Percentiles rank a stretch among this genome's conserved stretches.
phyloP scores from a whole-genome alignment of 2,797 vertebrate genomes.

The Mormyrus hasselquistii region DNA sequence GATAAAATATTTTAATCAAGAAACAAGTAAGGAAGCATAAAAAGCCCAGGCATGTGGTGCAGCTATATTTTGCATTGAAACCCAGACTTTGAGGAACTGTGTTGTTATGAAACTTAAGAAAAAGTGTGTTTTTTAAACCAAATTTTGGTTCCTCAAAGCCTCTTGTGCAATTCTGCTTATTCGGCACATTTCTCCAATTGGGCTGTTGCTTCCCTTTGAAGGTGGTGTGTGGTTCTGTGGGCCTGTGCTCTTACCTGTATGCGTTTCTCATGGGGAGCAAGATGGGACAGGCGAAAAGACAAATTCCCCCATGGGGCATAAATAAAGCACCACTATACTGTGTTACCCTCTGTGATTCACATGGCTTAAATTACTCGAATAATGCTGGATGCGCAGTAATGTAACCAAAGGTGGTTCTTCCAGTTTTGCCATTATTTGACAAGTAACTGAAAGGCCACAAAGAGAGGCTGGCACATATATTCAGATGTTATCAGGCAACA shows the following conservation, averaged over 20 bases:
- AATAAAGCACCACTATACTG: neutral
- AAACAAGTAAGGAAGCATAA: neutral
- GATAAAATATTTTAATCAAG: neutral
- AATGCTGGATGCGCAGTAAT: neutral
- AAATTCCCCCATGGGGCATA: neutral
- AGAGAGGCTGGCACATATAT: neutral
- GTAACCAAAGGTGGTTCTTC: neutral
- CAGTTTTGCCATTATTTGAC: neutral
- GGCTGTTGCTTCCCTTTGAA: neutral
- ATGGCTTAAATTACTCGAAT: neutral
- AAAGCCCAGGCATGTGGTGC: neutral
- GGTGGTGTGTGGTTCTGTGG: neutral
- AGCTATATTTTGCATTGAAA: neutral
- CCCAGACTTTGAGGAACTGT: conserved; percentile 6
- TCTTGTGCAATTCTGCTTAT: neutral
- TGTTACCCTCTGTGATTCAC: neutral
- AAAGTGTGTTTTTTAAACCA: neutral
- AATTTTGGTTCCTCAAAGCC: neutral
- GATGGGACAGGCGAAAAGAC: neutral
- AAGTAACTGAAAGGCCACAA: neutral
- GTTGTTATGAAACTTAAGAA: neutral
- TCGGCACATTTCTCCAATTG: neutral
- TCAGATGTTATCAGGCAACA: neutral
- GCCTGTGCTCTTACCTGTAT: neutral
- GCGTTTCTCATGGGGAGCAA: neutral